Conservation (phyloP, 2,888 invertebrate genomes). For the Acanthosepion pharaonis region DNA sequence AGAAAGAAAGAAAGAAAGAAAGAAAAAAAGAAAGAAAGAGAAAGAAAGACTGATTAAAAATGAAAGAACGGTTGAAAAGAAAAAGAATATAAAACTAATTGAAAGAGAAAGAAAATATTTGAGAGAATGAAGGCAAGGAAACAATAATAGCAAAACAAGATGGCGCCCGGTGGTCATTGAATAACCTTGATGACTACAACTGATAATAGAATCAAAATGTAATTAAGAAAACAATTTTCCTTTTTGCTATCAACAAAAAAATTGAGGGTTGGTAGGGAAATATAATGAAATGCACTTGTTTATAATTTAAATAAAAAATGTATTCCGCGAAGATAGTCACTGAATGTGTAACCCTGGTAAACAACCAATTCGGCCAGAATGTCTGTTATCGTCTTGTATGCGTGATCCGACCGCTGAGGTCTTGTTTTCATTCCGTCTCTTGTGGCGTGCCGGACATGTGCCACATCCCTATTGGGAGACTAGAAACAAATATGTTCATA, state of each 20-base stretch:
- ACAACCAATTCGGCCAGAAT: neutral
- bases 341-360: neutral
- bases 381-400: no score
- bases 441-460: neutral
- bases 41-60: neutral
- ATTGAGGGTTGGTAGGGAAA: neutral
- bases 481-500: neutral
- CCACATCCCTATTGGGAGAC: neutral
- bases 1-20: neutral
- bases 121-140: neutral
- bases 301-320: neutral
- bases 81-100: neutral
- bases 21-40: no score
- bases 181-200: neutral
- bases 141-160: neutral
- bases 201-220: neutral
- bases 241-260: neutral
- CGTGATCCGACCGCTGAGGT: neutral
- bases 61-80: neutral
- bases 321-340: neutral
- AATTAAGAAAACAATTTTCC: neutral
- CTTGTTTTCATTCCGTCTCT: neutral
- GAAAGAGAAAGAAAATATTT: neutral
- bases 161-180: neutral
- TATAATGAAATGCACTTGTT: neutral